A percentile compares a stretch with the other conserved stretches of the same genome.
Evolutionary conservation across 2,888 invertebrate genomes (phyloP).

Genomic region (Noctua pronuba): DNA sequence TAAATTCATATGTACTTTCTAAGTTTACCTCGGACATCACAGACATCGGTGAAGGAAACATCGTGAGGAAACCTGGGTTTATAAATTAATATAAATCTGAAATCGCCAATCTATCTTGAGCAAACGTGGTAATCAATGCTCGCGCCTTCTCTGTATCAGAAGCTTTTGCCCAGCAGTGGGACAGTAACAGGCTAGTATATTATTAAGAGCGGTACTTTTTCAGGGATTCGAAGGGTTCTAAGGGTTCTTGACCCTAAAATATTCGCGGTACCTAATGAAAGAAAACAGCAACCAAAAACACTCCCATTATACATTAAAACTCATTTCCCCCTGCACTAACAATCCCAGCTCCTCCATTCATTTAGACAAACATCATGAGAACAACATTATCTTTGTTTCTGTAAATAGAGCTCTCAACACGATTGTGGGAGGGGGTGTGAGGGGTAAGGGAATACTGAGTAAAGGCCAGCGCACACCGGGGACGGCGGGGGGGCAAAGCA

Average conservation of each 20-base stretch:
- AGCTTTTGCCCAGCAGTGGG: no score
- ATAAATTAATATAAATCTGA: no score
- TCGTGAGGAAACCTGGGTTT: no score
- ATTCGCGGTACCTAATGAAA: background rate
- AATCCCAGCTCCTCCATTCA: constrained; percentile 22
- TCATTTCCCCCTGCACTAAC: constrained; percentile 14
- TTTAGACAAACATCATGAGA: constrained; percentile 27
- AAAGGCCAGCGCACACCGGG: background rate
- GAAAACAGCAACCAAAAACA: background rate
- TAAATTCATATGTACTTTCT: no score
- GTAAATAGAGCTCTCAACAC: constrained; percentile 41
- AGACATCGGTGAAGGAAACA: no score
- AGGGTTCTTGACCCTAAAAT: background rate
- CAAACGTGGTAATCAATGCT: no score
- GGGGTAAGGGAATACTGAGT: background rate
- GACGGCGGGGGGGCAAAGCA: background rate
- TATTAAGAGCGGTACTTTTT: no score
- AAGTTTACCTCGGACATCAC: no score
- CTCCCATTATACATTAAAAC: constrained; percentile 12
- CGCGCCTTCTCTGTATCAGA: no score
- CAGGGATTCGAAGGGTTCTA: background rate
- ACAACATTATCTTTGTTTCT: constrained; percentile 40
- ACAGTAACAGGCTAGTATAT: no score
- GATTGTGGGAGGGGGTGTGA: constrained; percentile 12
- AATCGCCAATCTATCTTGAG: no score